Percentiles rank a stretch among this genome's conserved stretches.
Conservation (phyloP, 2,888 invertebrate species). For the Eurytoma adleriae region DNA sequence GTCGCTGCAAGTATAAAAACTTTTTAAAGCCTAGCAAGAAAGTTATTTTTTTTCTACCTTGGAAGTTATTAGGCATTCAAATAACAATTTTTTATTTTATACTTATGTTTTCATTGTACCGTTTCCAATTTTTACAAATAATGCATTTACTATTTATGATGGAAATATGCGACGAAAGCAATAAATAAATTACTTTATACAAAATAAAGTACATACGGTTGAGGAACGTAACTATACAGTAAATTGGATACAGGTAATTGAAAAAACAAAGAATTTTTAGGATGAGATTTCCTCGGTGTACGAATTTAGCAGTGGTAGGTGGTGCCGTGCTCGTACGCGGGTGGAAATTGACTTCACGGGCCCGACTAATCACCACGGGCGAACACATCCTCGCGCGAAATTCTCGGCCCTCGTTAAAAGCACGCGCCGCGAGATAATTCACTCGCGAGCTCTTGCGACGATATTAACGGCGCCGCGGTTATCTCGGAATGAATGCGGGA, state of each 20-base stretch:
- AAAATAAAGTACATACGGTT: too few relatives aligned
- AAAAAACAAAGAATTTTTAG: background rate
- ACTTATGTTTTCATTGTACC: too few relatives aligned
- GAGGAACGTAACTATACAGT: background rate
- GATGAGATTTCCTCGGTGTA: background rate
- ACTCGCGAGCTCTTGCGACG: background rate
- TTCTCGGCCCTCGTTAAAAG: constrained; percentile 20
- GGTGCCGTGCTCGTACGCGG: background rate
- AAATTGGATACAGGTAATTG: background rate
- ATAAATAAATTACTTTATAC: too few relatives aligned
- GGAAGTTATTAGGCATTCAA: too few relatives aligned
- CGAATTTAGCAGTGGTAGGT: background rate
- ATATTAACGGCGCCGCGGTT: background rate
- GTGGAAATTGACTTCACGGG: constrained; percentile 8
- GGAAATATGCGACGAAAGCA: too few relatives aligned
- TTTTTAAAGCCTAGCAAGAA: too few relatives aligned
- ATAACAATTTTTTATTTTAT: too few relatives aligned
- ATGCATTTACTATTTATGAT: too few relatives aligned
- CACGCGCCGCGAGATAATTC: constrained; percentile 27
- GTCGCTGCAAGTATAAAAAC: too few relatives aligned
- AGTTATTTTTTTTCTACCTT: too few relatives aligned
- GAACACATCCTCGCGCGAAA: constrained; percentile 1
- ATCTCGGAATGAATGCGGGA: too few relatives aligned
- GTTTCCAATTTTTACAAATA: too few relatives aligned
- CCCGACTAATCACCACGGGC: constrained; percentile 9